Conservation (phyloP, 53 echinoderm and acorn worm genomes). For the Paelopatides confundens region DNA sequence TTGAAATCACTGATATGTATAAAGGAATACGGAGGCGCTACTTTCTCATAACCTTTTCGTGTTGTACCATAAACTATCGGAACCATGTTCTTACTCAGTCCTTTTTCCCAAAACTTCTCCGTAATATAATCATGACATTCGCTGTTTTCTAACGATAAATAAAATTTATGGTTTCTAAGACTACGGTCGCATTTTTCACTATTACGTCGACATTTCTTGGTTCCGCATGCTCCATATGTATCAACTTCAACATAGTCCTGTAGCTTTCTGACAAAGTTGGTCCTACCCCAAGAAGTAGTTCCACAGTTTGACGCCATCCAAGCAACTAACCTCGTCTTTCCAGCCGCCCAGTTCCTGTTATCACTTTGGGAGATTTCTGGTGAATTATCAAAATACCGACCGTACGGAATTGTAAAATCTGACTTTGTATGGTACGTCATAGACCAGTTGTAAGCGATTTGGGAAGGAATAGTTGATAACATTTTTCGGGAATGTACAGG, state of each 20-base stretch:
- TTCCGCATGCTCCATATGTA: constrained; percentile 48
- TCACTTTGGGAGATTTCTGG: not conserved
- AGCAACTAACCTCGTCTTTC: constrained; percentile 61
- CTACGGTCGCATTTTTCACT: constrained; percentile 38
- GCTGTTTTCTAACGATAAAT: not conserved
- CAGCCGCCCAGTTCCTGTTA: constrained; percentile 47
- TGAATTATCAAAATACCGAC: constrained; percentile 4
- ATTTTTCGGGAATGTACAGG: not conserved
- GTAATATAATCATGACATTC: constrained; percentile 68
- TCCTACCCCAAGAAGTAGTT: constrained; percentile 55
- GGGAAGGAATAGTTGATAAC: not conserved
- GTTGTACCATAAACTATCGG: constrained; percentile 81
- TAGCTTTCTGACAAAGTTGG: constrained; percentile 39
- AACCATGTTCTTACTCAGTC: constrained; percentile 60
- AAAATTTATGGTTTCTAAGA: constrained; percentile 42
- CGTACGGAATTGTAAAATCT: constrained; percentile 2
- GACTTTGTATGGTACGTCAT: constrained; percentile 35
- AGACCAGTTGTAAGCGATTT: constrained; percentile 33
- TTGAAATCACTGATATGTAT: constrained; percentile 73
- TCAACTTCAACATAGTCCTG: constrained; percentile 55
- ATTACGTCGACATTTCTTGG: constrained; percentile 16
- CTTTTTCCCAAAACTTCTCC: constrained; percentile 83
- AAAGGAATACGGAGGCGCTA: constrained; percentile 58
- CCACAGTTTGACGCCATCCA: constrained; percentile 74
- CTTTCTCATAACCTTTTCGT: constrained; percentile 65